Evolutionary conservation across 92 coral and sea anemone species (phyloP).

Genomic region (Micromussa lordhowensis): DNA sequence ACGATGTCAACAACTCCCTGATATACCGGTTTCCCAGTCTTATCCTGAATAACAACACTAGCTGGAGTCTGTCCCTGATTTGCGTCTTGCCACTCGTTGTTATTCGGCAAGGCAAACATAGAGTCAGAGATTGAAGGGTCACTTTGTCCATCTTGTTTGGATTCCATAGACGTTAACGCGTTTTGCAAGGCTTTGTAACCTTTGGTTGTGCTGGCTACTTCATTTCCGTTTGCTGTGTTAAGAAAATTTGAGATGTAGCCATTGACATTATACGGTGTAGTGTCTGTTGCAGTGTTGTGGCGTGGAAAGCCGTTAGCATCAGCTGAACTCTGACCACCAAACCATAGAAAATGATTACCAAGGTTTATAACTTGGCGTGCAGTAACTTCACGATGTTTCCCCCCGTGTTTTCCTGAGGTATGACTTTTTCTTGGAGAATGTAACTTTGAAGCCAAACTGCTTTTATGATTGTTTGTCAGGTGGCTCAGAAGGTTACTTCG

Average conservation of each 20-base stretch:
- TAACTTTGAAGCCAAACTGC: not conserved
- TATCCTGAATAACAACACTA: constrained; percentile 43
- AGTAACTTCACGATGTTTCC: not conserved
- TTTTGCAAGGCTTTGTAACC: constrained; percentile 37
- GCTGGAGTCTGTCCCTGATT: constrained; percentile 15
- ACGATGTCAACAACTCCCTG: constrained; percentile 31
- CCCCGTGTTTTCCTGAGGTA: not conserved
- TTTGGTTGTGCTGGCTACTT: constrained; percentile 15
- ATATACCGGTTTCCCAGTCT: constrained; percentile 31
- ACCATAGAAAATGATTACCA: constrained; percentile 53
- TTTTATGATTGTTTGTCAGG: not conserved
- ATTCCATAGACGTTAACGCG: constrained; percentile 39
- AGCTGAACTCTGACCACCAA: constrained; percentile 36
- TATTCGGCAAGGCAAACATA: not conserved
- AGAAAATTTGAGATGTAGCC: constrained; percentile 16
- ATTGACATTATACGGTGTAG: not conserved
- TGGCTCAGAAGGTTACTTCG: constrained; percentile 2
- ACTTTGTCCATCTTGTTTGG: constrained; percentile 9
- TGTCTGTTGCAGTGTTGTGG: constrained; percentile 23
- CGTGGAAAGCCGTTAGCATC: constrained; percentile 49
- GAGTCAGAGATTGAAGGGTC: not conserved
- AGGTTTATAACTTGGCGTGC: constrained; percentile 38
- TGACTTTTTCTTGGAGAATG: not conserved
- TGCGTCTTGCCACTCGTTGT: constrained; percentile 13
- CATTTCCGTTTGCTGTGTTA: not conserved